Evolutionary conservation across 1,140 invertebrate genomes (phyloP).

Genomic region (Neomicropteryx cornuta): DNA sequence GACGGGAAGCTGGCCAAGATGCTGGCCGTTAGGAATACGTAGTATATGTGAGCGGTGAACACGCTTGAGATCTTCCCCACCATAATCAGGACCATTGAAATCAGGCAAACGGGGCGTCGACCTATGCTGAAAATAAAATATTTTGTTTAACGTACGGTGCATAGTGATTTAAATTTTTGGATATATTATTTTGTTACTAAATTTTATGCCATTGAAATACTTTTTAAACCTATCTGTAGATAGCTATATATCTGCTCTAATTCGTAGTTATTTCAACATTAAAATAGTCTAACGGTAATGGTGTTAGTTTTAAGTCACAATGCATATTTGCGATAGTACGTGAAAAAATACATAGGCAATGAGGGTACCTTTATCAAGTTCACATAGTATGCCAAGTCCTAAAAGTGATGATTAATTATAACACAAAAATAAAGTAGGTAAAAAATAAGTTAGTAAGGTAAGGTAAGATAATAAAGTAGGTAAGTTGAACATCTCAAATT

Average conservation of each 20-base stretch:
- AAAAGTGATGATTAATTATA: too few species aligned
- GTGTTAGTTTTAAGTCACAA: constrained; percentile 3
- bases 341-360: constrained; percentile 1
- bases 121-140: constrained; percentile 30
- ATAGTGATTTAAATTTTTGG: constrained; percentile 10
- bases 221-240: too few species aligned
- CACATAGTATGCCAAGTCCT: too few species aligned
- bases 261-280: not conserved
- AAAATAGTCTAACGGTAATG: not conserved
- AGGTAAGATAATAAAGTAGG: too few species aligned
- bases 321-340: not conserved
- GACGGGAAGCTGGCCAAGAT: constrained; percentile 30
- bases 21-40: constrained; percentile 31
- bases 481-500: too few species aligned
- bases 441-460: too few species aligned
- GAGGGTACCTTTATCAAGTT: not conserved
- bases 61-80: constrained; percentile 30
- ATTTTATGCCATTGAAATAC: too few species aligned
- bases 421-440: too few species aligned
- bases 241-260: not conserved
- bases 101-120: constrained; percentile 34
- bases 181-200: not conserved
- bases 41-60: constrained; percentile 28
- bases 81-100: constrained; percentile 29
- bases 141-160: not conserved